Percentiles rank a stretch among this genome's conserved stretches.
Evolutionary conservation across 2,797 vertebrate species (phyloP).

Genomic region (Coranthus polyacanthus): DNA sequence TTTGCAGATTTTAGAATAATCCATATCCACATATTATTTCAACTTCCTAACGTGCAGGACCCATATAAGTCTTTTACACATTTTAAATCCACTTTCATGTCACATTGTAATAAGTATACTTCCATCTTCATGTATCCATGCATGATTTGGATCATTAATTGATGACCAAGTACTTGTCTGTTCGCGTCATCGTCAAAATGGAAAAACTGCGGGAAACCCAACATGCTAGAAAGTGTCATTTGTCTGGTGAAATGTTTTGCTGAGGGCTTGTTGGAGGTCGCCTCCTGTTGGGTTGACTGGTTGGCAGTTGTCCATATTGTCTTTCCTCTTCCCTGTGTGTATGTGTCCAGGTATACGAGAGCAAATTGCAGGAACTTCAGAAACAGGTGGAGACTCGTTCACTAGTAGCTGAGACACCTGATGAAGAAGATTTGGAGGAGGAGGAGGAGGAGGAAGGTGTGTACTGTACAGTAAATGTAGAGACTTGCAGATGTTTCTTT

Average conservation of each 20-base stretch:
- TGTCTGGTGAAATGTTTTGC: constrained; percentile 8
- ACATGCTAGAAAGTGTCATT: too few relatives aligned
- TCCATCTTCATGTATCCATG: not conserved
- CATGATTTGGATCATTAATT: not conserved
- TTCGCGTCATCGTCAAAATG: not conserved
- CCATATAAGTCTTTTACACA: not conserved
- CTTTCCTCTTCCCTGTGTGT: constrained; percentile 72
- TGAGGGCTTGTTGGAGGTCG: constrained; percentile 14
- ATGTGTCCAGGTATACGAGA: constrained; percentile 94
- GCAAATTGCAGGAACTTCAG: constrained; percentile 97
- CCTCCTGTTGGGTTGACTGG: constrained; percentile 59
- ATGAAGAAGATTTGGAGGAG: constrained; percentile 96
- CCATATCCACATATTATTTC: not conserved
- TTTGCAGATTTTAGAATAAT: not conserved
- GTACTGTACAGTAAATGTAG: constrained; percentile 26
- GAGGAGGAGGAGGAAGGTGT: constrained; percentile 90
- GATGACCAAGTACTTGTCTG: not conserved
- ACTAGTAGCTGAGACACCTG: constrained; percentile 92
- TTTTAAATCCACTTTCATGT: constrained; percentile 5
- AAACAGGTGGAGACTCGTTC: constrained; percentile 99
- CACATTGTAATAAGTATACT: constrained; percentile 2
- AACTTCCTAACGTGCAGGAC: not conserved
- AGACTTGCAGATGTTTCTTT: not conserved
- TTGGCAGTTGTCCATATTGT: constrained; percentile 72
- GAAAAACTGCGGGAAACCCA: not conserved